Evolutionary conservation across 2,888 invertebrate genomes (phyloP).

Genomic region (Ochropacha duplaris): DNA sequence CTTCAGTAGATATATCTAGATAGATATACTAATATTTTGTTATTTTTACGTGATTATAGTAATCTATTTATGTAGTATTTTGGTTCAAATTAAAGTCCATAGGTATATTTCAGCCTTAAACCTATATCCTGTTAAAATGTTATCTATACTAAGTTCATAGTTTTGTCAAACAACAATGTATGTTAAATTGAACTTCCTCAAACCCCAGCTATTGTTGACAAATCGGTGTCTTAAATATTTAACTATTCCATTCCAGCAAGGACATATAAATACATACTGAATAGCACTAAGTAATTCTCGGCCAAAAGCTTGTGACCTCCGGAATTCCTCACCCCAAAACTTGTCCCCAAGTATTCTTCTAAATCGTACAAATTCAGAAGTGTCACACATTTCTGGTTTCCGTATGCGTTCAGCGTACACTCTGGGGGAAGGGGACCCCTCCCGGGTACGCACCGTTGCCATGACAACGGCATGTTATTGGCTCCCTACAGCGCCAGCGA

Average conservation of each 20-base stretch:
- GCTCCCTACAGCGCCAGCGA: constrained; percentile 70
- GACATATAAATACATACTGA: constrained; percentile 29
- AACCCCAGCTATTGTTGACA: constrained; percentile 39
- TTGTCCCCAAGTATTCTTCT: constrained; percentile 21
- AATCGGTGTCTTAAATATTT: constrained; percentile 39
- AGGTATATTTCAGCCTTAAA: neutral
- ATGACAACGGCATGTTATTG: constrained; percentile 75
- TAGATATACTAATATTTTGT: neutral
- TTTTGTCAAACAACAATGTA: neutral
- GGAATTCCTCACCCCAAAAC: constrained; percentile 12
- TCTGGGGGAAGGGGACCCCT: constrained; percentile 65
- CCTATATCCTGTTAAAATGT: no score
- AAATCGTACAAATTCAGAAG: constrained; percentile 44
- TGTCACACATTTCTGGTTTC: constrained; percentile 65
- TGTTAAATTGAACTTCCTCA: constrained; percentile 20
- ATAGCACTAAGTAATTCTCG: constrained; percentile 49
- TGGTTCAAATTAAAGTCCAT: no score
- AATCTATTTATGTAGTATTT: no score
- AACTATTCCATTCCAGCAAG: constrained; percentile 31
- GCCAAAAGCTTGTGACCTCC: constrained; percentile 41
- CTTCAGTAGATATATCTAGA: neutral
- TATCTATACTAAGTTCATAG: no score
- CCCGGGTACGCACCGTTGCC: constrained; percentile 58
- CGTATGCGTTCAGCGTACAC: constrained; percentile 51
- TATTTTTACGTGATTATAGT: neutral